A percentile compares a stretch with the other conserved stretches of the same genome.
Conservation (phyloP, 2,888 invertebrate species). For the Rhopalosiphum nymphaeae region DNA sequence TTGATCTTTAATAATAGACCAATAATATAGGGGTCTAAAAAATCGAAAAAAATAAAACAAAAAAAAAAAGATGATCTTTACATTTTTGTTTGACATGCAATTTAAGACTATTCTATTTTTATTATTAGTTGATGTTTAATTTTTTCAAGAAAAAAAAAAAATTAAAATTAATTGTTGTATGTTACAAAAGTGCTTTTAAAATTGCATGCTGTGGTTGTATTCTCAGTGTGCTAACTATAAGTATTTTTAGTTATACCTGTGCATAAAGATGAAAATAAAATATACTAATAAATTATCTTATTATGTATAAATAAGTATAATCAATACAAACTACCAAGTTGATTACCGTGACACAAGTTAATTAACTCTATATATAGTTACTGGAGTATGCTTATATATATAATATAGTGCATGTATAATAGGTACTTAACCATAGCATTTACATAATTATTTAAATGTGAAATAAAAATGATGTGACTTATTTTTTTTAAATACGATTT, state of each 20-base stretch:
- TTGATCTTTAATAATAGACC: neutral
- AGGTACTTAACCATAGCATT: too few species aligned
- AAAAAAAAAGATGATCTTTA: neutral
- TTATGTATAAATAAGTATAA: neutral
- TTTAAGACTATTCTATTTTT: neutral
- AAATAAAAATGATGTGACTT: neutral
- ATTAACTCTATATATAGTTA: neutral
- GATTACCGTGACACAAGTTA: neutral
- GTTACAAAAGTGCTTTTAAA: neutral
- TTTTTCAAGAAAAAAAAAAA: neutral
- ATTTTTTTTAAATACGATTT: neutral
- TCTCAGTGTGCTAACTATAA: too few species aligned
- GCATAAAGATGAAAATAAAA: neutral
- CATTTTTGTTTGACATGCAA: neutral
- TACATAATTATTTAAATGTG: neutral
- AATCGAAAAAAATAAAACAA: neutral
- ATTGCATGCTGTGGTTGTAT: neutral
- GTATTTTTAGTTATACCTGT: neutral
- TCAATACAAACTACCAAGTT: neutral
- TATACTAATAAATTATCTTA: neutral
- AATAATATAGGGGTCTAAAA: neutral
- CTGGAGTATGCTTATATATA: neutral
- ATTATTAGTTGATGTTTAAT: neutral
- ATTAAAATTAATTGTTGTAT: neutral
- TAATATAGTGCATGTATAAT: neutral